These are phyloP conservation scores for Fistularia commersonii DNA, from an alignment of 2,797 vertebrate genomes.

Conservation along the genomic window DNA sequence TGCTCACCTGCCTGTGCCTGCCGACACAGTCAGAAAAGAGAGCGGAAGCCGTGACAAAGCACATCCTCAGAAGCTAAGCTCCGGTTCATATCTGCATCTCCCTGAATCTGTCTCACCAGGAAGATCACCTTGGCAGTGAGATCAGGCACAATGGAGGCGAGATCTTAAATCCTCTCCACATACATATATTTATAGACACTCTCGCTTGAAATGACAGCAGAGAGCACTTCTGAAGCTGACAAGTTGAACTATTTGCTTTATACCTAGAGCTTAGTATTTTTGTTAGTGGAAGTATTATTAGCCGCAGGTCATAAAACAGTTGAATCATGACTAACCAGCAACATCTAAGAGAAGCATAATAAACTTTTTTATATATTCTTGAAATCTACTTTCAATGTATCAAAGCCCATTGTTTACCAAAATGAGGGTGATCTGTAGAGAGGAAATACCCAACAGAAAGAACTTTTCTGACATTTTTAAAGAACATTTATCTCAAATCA, in stretches of 20 bases:
- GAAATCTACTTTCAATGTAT: constrained; percentile 1
- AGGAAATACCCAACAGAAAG: too few relatives aligned
- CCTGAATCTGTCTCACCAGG: constrained; percentile 25
- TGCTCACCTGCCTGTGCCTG: constrained; percentile 28
- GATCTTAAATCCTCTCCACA: constrained; percentile 23
- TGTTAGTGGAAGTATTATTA: background rate
- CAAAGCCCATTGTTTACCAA: background rate
- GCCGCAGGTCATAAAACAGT: background rate
- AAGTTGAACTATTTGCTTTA: constrained; percentile 3
- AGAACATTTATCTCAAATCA: too few relatives aligned
- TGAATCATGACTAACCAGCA: too few relatives aligned
- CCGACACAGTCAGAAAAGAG: constrained; percentile 33
- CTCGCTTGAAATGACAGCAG: background rate
- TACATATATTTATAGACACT: constrained; percentile 37
- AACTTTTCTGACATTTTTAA: too few relatives aligned
- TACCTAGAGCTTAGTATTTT: background rate
- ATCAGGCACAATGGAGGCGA: constrained; percentile 28
- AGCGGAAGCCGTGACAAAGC: constrained; percentile 32
- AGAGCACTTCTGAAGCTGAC: constrained; percentile 7
- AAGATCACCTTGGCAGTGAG: constrained; percentile 28
- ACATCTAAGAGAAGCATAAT: too few relatives aligned
- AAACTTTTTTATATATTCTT: too few relatives aligned
- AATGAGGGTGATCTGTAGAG: too few relatives aligned
- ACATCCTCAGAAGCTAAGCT: constrained; percentile 32
- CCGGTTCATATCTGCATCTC: constrained; percentile 28